Base-by-base conservation (phyloP, 2,113 vertebrate species). In the Damaliscus lunatus region DNA sequence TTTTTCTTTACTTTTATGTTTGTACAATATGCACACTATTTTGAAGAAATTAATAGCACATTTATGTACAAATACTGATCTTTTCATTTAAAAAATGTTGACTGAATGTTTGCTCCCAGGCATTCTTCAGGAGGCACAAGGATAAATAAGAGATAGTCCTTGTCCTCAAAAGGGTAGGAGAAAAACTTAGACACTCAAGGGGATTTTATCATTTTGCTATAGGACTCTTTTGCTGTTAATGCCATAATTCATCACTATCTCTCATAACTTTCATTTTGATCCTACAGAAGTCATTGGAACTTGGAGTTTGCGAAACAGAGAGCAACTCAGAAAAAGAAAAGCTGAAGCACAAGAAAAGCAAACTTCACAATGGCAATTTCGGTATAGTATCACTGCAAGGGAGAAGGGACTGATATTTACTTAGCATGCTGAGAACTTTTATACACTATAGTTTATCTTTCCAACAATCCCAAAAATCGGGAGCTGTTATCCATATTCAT, bases 281-380 rank as follows among this genome's bases (percentile, higher is more conserved):
- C 16, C 94, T 92, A 90, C 59, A 99, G 98, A 97, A 40, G 50
- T 97, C 96, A 97, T 89, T 97, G 98, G 96, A 94, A 98, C 98
- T 4, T 96, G 40, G 25, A 98, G 98, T 90, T 89, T 99, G 98
- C 98, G 99, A 96, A 99, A 99, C 98, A 99, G 99, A 96, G 99
- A 99, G 40, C 97, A 99, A 88, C 99, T 99, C 93, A 99, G 98
- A 92, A 99, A 99, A 98, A 99, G 99, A 97, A 99, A 98, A 98
- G 99, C 99, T 0, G 99, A 99, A 98, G 99, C 99, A 1, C 98
- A 99, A 85, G 99, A 99, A 91, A 99, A 99, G 98, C 99, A 99
- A 13, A 99, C 98, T 77, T 92, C 98, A 95, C 99, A 99, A 98
- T 99, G 99, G 99, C 97, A 99, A 98, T 97, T 98, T 81, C 99